Percentiles rank a stretch among this genome's conserved stretches.
Conservation (phyloP, 2,888 invertebrate genomes). For the Zygaena filipendulae region DNA sequence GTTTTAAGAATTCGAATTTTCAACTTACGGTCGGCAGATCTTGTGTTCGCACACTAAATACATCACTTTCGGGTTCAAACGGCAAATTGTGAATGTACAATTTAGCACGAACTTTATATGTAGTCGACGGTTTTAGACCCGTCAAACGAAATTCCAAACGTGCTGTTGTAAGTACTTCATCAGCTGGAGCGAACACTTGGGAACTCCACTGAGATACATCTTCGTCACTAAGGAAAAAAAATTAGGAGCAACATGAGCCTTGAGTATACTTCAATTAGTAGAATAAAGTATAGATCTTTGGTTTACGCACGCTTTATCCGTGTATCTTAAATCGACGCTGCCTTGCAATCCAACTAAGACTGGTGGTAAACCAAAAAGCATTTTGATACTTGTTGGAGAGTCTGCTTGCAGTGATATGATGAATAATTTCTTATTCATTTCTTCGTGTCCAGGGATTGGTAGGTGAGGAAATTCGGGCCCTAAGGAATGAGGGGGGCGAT, state of each 20-base stretch:
- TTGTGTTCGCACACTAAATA: conserved; percentile 80
- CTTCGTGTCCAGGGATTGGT: conserved; percentile 36
- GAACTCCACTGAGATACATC: conserved; percentile 82
- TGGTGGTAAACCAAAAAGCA: conserved; percentile 85
- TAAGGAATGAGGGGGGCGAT: conserved; percentile 29
- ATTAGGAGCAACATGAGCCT: neutral
- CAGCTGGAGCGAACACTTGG: conserved; percentile 88
- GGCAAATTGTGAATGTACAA: conserved; percentile 81
- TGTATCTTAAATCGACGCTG: conserved; percentile 87
- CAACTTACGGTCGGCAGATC: conserved; percentile 43
- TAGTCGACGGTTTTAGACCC: conserved; percentile 80
- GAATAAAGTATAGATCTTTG: too few relatives aligned
- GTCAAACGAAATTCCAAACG: conserved; percentile 87
- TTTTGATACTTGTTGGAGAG: conserved; percentile 81
- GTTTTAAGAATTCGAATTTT: neutral
- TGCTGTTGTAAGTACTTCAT: conserved; percentile 85
- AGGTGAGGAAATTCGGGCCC: conserved; percentile 25
- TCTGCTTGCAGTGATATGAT: conserved; percentile 77
- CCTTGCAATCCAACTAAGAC: conserved; percentile 88
- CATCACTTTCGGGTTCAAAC: conserved; percentile 80
- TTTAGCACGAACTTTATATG: conserved; percentile 85
- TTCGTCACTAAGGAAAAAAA: conserved; percentile 56
- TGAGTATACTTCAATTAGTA: too few relatives aligned
- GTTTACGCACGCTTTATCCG: conserved; percentile 78
- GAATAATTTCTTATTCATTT: conserved; percentile 54